Evolutionary conservation across 2,888 invertebrate genomes (phyloP).

Genomic region (Melanargia galathea): DNA sequence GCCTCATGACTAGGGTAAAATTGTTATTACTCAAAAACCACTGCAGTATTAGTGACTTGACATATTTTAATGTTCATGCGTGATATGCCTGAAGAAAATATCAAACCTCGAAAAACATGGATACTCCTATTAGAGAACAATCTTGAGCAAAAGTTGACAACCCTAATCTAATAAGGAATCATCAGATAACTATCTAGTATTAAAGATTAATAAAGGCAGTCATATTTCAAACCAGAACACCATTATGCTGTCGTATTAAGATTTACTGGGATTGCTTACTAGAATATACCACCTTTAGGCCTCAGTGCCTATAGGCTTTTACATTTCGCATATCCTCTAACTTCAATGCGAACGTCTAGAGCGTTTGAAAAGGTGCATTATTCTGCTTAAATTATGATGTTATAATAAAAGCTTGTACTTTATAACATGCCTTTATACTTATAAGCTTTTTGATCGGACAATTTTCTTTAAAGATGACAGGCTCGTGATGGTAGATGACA

Average conservation of each 20-base stretch:
- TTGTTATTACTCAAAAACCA: too few relatives aligned
- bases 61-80: too few relatives aligned
- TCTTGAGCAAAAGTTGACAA: background rate
- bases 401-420: slow-evolving; percentile 22
- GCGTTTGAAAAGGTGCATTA: slow-evolving; percentile 25
- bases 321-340: background rate
- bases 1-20: too few relatives aligned
- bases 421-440: background rate
- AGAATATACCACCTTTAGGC: slow-evolving; percentile 28
- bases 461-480: slow-evolving; percentile 8
- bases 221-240: slow-evolving; percentile 41
- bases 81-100: too few relatives aligned
- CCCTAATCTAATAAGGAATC: slow-evolving; percentile 37
- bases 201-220: slow-evolving; percentile 40
- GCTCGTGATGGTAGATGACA: too few relatives aligned
- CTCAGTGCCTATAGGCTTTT: background rate
- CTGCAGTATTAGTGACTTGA: too few relatives aligned
- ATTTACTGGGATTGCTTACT: slow-evolving; percentile 37
- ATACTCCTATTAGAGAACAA: background rate
- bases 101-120: too few relatives aligned
- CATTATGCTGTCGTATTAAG: slow-evolving; percentile 42
- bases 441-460: slow-evolving; percentile 10
- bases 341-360: background rate
- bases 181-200: slow-evolving; percentile 37
- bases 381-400: slow-evolving; percentile 16